Conservation (phyloP, 2,113 vertebrate genomes). For the Gopherus flavomarginatus region DNA sequence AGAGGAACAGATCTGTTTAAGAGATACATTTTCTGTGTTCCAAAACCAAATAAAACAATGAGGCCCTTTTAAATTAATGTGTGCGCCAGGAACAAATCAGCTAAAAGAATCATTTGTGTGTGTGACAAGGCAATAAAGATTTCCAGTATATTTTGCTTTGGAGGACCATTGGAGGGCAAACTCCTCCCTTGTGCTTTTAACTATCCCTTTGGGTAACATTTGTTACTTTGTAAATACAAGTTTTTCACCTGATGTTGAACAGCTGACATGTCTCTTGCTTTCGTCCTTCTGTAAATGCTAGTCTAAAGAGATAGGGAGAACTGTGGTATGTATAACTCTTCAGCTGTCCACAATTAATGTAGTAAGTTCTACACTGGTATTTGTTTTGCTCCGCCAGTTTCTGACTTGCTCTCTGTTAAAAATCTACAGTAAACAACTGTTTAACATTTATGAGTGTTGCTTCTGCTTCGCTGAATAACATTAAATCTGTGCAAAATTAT, state of each 20-base stretch:
- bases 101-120: background rate
- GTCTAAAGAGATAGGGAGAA: conserved; percentile 10
- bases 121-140: conserved; percentile 16
- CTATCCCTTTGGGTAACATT: background rate
- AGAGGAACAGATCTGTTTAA: conserved; percentile 20
- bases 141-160: conserved; percentile 39
- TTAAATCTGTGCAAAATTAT: conserved; percentile 3
- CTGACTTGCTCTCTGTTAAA: conserved; percentile 20
- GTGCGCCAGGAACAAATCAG: conserved; percentile 13
- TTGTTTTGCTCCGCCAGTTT: conserved; percentile 3
- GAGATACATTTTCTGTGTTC: conserved; percentile 27
- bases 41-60: conserved; percentile 20
- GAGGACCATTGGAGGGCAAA: background rate
- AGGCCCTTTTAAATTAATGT: conserved; percentile 42
- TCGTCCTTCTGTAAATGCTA: background rate
- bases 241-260: background rate
- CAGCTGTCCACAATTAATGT: background rate
- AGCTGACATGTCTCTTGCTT: background rate
- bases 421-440: background rate
- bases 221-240: background rate
- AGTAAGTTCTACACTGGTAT: background rate
- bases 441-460: background rate
- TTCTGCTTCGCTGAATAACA: background rate
- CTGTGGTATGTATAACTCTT: background rate
- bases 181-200: background rate